Evolutionary conservation across 2,113 vertebrate genomes (phyloP), one percentile per base, ranked within the genome.

Genomic region (Panthera tigris): DNA sequence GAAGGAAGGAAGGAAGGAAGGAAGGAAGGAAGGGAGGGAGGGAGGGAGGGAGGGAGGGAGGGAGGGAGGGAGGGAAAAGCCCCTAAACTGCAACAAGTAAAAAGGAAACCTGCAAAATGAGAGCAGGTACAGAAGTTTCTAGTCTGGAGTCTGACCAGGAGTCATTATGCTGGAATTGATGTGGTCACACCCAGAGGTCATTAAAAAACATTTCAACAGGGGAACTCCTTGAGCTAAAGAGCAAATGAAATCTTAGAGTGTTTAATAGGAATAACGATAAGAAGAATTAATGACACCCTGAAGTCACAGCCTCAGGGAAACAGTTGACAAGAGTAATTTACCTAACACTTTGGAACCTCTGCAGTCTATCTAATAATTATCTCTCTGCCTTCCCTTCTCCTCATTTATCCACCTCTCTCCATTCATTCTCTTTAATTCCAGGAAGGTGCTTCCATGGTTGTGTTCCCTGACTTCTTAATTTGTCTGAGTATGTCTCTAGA

Each of bases 351-450:
- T 18, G 31, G 36, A 85, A 82, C 50, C 45, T 86, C 82, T 74
- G 31, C 7, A 81, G 68, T 79, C 61, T 83, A 0, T 66, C 81
- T 80, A 39, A 45, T 52, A 91, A 95, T 91, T 88, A 88, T 23
- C 79, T 87, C 79, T 87, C 57, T 63, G 52, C 2, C 19, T 73
- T 83, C 55, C 39, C 21, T 52, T 23, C 2, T 55, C 52, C 79
- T 61, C 82, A 25, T 79, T 79, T 83, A 69, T 21, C 36, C 14
- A 21, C n/a, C 12, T 11, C 13, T 90, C 21, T 80, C 36, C 57
- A 71, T 50, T 88, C 48, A 74, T 52, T 89, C n/a, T 95, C 86
- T 91, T 74, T 91, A 89, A 95, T 88, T 90, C 79, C 80, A n/a
- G 68, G 36, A 65, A 29, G 39, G 23, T 65, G 31, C 31, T 69